These are phyloP conservation scores for Platysteira castanea DNA, from an alignment of 2,113 vertebrate species.

Conservation along the genomic window DNA sequence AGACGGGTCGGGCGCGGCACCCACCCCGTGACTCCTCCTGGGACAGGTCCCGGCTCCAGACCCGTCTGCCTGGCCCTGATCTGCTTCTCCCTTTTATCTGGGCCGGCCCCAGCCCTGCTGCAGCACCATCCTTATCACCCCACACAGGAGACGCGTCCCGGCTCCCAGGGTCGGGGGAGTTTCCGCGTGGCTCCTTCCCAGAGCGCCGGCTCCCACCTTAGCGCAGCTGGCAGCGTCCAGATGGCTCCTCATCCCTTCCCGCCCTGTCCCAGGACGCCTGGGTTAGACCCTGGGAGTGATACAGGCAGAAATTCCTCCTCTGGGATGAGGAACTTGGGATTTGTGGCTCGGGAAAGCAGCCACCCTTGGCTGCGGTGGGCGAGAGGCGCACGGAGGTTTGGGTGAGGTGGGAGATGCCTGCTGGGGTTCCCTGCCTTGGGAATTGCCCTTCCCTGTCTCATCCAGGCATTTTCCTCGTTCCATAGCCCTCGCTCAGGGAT, in stretches of 20 bases:
- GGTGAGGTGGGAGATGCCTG: neutral
- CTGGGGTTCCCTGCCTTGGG: neutral
- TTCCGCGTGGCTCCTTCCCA: fast-evolving
- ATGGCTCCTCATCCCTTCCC: neutral
- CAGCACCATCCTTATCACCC: neutral
- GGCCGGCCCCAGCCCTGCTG: neutral
- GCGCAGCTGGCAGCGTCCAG: fast-evolving
- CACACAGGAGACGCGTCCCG: fast-evolving
- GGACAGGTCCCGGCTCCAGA: neutral
- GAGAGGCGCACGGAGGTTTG: fast-evolving
- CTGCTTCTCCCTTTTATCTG: neutral
- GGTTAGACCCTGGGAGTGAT: no score
- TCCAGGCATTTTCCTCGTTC: neutral
- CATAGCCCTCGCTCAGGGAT: fast-evolving
- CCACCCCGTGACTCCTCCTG: neutral
- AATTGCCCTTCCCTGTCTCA: neutral
- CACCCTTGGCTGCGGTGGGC: fast-evolving
- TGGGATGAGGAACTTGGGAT: fast-evolving
- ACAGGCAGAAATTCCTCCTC: neutral
- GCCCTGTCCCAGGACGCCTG: fast-evolving
- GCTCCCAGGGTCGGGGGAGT: neutral
- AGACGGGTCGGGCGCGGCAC: neutral
- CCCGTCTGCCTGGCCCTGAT: neutral
- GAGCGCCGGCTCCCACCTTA: fast-evolving
- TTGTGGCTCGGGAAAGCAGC: fast-evolving